phyloP scores from a whole-genome alignment of 2,888 invertebrate species.

The Xestia rhomboidea region DNA sequence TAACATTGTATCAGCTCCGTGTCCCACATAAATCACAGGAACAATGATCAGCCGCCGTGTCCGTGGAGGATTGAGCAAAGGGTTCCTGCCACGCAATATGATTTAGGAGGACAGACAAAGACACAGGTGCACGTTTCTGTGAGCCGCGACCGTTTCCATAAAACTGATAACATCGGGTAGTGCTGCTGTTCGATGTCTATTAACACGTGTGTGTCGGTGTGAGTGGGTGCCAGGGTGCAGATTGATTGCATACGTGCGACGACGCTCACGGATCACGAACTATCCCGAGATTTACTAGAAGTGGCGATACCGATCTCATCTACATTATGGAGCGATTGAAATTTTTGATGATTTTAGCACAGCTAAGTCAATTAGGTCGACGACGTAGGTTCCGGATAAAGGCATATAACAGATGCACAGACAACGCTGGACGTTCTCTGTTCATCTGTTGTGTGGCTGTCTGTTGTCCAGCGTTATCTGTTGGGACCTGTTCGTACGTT shows the following conservation, averaged over 20 bases:
- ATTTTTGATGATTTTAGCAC: not conserved
- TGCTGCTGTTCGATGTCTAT: conserved; percentile 23
- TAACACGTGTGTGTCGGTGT: conserved; percentile 17
- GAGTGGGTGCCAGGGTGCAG: conserved; percentile 31
- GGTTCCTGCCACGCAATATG: conserved; percentile 70
- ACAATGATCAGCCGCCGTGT: conserved; percentile 48
- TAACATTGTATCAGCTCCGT: conserved; percentile 18
- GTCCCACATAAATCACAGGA: conserved; percentile 64
- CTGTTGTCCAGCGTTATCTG: not conserved
- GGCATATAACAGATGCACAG: not conserved
- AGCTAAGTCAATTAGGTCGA: not conserved
- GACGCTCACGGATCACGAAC: conserved; percentile 17
- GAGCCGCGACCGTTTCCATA: conserved; percentile 58
- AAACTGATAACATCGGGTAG: conserved; percentile 67
- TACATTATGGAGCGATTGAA: not conserved
- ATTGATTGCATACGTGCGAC: conserved; percentile 51
- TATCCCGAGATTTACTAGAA: conserved; percentile 36
- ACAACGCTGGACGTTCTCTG: not conserved
- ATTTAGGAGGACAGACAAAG: conserved; percentile 68
- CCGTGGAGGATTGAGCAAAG: conserved; percentile 74
- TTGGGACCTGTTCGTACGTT: not conserved
- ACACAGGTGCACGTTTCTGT: conserved; percentile 70
- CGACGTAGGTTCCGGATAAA: not conserved
- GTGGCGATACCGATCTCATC: conserved; percentile 35
- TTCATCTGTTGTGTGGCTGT: not conserved